These are phyloP conservation scores for Athalia cordata DNA, from an alignment of 2,888 invertebrate genomes.

Conservation along the genomic window DNA sequence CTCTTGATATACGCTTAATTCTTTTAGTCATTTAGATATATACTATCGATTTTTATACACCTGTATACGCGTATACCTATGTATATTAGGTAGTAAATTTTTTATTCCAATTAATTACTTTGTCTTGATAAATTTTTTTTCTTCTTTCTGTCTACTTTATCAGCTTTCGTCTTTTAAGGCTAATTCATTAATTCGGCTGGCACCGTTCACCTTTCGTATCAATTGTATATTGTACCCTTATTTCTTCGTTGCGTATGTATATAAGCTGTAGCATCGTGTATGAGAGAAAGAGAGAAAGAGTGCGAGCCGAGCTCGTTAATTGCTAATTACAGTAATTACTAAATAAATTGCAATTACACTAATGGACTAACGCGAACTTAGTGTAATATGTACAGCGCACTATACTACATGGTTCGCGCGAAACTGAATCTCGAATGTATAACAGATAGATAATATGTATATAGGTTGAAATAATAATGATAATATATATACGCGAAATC, in stretches of 20 bases:
- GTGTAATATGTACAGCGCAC: neutral
- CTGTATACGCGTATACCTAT: no score
- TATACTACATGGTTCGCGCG: neutral
- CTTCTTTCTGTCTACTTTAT: neutral
- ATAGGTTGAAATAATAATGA: no score
- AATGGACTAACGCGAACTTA: constrained; percentile 62
- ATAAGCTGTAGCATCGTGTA: no score
- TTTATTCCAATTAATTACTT: neutral
- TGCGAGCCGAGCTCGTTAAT: constrained; percentile 59
- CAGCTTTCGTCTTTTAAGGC: constrained; percentile 66
- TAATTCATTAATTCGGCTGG: constrained; percentile 70
- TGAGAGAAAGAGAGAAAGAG: neutral
- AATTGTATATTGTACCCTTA: no score
- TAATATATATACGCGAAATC: neutral
- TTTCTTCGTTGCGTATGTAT: no score
- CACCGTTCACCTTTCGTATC: neutral
- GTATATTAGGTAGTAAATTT: neutral
- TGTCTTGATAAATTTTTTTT: neutral
- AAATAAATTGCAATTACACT: constrained; percentile 73
- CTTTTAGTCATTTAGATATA: neutral
- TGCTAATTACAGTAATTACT: constrained; percentile 73
- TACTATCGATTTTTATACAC: neutral
- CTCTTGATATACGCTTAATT: no score
- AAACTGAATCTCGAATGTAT: neutral
- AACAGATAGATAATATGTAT: no score